Evolutionary conservation across 2,797 vertebrate genomes (phyloP).

Genomic region (Rousettus madagascariensis): DNA sequence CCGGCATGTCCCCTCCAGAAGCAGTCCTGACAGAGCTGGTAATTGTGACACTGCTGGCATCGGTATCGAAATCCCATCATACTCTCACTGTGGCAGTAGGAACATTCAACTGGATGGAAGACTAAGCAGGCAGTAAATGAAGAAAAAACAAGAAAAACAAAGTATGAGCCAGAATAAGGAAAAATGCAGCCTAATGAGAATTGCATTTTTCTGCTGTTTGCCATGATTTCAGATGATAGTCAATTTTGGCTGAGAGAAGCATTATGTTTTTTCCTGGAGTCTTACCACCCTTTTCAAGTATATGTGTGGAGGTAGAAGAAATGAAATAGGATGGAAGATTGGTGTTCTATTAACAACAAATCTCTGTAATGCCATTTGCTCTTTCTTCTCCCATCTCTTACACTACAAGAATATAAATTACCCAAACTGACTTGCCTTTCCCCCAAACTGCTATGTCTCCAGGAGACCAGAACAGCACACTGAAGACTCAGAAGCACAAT

Average conservation of each 20-base stretch:
- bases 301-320: neutral
- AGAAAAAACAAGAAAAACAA: constrained; percentile 15
- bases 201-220: neutral
- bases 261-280: neutral
- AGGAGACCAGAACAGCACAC: neutral
- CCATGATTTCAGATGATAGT: neutral
- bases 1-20: constrained; percentile 99
- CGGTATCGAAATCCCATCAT: constrained; percentile 99
- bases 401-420: neutral
- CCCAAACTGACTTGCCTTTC: neutral
- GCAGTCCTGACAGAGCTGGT: constrained; percentile 99
- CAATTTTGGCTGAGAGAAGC: accelerated
- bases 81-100: constrained; percentile 98
- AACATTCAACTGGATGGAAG: constrained; percentile 99
- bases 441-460: constrained; percentile 5
- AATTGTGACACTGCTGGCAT: constrained; percentile 99
- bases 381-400: neutral
- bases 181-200: neutral
- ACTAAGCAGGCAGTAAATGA: constrained; percentile 84
- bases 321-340: neutral
- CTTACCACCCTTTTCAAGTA: neutral
- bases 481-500: neutral
- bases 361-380: neutral
- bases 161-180: neutral
- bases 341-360: neutral